Base-by-base conservation (phyloP, 2,888 invertebrate species). In the Idaea aversata region DNA sequence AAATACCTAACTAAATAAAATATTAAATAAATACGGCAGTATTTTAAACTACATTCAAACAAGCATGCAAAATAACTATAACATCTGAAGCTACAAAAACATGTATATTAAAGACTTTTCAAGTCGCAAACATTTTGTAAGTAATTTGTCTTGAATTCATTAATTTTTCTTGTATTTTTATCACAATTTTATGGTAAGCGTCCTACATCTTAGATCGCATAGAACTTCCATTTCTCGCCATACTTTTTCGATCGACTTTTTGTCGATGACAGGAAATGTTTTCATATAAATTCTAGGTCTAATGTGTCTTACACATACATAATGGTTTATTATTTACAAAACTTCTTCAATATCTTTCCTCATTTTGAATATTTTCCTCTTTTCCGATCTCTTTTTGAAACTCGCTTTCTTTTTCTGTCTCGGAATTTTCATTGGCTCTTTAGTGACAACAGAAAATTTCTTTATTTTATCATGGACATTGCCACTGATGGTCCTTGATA, bases 391-490 rank as follows among this genome's bases (percentile, higher is more conserved):
- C 67, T 80, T 87, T 67, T 86, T 90, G 36, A 89, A 85, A 70
- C 87, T 90, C n/a, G 80, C 75, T 67, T 84, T 83, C 75, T 88
- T 82, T 72, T 87, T 81, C 68, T 83, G 85, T 66, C 88, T 83
- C 1, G 89, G 87, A 10, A 84, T 70, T 78, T 81, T 86, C 5
- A 77, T 75, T 1, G 89, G 88, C 13, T 78, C 84, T n/a, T 81
- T 77, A 3, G 80, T 77, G 0, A 71, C 79, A 67, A 84, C 89
- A 0, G 90, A 87, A 68, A 93, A 93, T 70, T 86, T 89, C 70
- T 86, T 88, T 10, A 93, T 89, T 79, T 90, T 93, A n/a, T 93
- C 91, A 57, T 88, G 84, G 0, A 93, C 93, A 70, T 88, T 92
- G 0, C 91, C 90, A 61, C 82, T 77, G 34, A 86, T 82, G 3